Evolutionary conservation across 2,797 vertebrate genomes (phyloP).

Genomic region (Alfaro cultratus): DNA sequence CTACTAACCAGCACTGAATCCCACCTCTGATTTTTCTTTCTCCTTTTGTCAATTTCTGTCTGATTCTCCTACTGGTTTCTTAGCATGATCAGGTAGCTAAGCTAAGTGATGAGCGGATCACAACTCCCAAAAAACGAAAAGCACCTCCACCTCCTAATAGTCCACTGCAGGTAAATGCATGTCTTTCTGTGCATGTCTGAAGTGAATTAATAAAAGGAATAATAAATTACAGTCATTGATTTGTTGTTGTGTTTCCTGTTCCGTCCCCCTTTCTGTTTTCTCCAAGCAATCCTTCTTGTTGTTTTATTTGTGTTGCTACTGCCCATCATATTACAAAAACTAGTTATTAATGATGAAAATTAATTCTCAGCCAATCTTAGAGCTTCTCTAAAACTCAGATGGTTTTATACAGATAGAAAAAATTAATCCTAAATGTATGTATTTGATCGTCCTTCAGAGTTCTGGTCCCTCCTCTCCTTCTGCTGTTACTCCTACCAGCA

Average conservation of each 20-base stretch:
- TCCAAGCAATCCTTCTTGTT: background rate
- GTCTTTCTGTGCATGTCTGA: constrained; percentile 46
- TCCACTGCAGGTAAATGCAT: constrained; percentile 92
- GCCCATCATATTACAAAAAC: background rate
- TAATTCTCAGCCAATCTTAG: background rate
- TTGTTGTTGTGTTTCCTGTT: constrained; percentile 2
- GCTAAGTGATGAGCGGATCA: constrained; percentile 96
- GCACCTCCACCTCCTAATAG: constrained; percentile 98
- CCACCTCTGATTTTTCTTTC: constrained; percentile 63
- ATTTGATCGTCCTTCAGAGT: constrained; percentile 65
- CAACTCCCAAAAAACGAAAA: constrained; percentile 99
- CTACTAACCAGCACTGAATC: constrained; percentile 76
- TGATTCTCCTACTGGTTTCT: constrained; percentile 66
- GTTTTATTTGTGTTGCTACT: background rate
- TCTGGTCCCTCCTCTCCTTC: constrained; percentile 86
- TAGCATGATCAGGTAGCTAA: constrained; percentile 98
- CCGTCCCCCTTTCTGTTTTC: background rate
- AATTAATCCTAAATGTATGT: background rate
- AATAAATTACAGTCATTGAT: background rate
- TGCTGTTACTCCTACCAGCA: constrained; percentile 81
- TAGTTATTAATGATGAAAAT: background rate
- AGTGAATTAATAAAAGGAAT: constrained; percentile 21
- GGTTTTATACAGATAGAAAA: background rate
- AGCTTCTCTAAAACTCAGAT: background rate
- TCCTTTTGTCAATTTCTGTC: constrained; percentile 63